Conservation (phyloP, 2,888 invertebrate genomes). For the Cyrtodaria siliqua region DNA sequence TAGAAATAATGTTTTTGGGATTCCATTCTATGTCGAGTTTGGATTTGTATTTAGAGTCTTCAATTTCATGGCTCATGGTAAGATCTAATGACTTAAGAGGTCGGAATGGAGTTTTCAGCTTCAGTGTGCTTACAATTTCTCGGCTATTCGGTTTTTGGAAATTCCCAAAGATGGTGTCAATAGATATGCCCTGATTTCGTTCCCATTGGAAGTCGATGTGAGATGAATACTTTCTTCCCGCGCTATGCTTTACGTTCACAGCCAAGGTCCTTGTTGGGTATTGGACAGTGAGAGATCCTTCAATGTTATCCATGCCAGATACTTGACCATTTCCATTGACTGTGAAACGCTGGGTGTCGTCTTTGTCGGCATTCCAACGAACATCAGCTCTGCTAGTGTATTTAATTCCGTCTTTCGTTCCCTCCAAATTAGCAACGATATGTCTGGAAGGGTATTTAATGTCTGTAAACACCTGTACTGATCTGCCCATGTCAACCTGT, state of each 20-base stretch:
- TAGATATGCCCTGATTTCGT: constrained; percentile 43
- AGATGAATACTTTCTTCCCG: constrained; percentile 53
- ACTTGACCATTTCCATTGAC: constrained; percentile 53
- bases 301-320: constrained; percentile 45
- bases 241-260: constrained; percentile 60
- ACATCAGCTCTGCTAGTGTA: constrained; percentile 60
- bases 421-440: constrained; percentile 64
- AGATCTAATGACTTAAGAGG: constrained; percentile 36
- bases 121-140: constrained; percentile 53
- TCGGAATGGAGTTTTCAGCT: constrained; percentile 59
- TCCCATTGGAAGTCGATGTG: constrained; percentile 64
- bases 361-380: constrained; percentile 74
- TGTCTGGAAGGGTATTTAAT: constrained; percentile 62
- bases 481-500: constrained; percentile 38
- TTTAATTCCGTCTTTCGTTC: constrained; percentile 40
- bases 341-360: constrained; percentile 52
- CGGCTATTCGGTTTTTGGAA: constrained; percentile 14
- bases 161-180: constrained; percentile 61
- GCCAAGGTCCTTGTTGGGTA: constrained; percentile 55
- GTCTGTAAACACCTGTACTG: constrained; percentile 60
- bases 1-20: constrained; percentile 62
- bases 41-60: constrained; percentile 52
- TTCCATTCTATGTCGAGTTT: constrained; percentile 65
- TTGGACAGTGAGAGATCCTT: constrained; percentile 54
- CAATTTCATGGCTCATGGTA: constrained; percentile 50